Conservation (phyloP, 2,888 invertebrate genomes). For the Himalopsyche anomala region DNA sequence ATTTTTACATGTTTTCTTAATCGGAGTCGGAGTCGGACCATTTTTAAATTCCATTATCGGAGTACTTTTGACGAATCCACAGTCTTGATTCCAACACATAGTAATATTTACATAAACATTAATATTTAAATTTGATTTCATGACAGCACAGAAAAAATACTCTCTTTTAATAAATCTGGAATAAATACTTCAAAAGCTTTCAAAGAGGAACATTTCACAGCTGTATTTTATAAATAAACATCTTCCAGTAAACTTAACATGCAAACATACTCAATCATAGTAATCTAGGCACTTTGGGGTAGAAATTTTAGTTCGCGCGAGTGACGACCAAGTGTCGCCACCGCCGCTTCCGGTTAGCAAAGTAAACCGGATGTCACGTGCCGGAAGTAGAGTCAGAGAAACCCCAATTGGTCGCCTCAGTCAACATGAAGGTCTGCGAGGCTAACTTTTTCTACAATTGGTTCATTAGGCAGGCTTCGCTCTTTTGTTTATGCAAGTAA, state of each 20-base stretch:
- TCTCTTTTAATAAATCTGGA: neutral
- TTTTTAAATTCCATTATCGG: too few relatives aligned
- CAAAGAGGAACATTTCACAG: neutral
- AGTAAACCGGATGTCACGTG: constrained; percentile 61
- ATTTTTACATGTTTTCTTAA: too few relatives aligned
- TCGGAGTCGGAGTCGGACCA: too few relatives aligned
- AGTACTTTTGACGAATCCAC: too few relatives aligned
- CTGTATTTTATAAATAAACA: neutral
- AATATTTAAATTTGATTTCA: too few relatives aligned
- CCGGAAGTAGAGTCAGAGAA: constrained; percentile 52
- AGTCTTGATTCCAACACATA: too few relatives aligned
- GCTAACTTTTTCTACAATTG: constrained; percentile 1
- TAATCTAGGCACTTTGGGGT: constrained; percentile 14
- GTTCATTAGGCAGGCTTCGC: neutral
- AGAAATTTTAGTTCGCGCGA: constrained; percentile 44
- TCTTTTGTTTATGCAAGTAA: neutral
- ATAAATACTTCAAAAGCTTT: neutral
- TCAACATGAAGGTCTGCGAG: constrained; percentile 55
- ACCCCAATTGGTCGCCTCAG: constrained; percentile 52
- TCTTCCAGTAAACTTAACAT: constrained; percentile 25
- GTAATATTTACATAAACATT: too few relatives aligned
- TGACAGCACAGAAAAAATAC: too few relatives aligned
- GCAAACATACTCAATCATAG: constrained; percentile 26
- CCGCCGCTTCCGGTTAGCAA: constrained; percentile 61
- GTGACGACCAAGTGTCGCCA: constrained; percentile 58